A percentile compares a stretch with the other conserved stretches of the same genome.
These are phyloP conservation scores for Latrodectus elegans DNA, from an alignment of 2,888 invertebrate species.

Conservation along the genomic window DNA sequence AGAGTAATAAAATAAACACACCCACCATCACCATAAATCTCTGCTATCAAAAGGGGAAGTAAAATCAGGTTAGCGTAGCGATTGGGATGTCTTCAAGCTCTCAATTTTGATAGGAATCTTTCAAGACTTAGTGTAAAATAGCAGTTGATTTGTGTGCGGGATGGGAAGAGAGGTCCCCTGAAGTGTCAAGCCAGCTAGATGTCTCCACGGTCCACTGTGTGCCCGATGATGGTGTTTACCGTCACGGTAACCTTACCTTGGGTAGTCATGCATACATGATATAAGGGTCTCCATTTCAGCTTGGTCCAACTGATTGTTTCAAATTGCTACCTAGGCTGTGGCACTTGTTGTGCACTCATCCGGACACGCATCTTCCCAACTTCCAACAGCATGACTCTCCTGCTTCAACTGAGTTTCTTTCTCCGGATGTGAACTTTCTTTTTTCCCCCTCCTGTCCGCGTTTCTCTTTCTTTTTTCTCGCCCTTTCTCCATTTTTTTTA, in stretches of 20 bases:
- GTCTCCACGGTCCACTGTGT: constrained; percentile 63
- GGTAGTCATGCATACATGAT: constrained; percentile 69
- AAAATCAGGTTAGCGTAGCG: background rate
- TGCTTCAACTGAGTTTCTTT: constrained; percentile 20
- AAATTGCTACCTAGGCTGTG: constrained; percentile 66
- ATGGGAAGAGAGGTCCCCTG: constrained; percentile 12
- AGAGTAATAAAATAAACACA: background rate
- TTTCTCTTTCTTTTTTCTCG: constrained; percentile 23
- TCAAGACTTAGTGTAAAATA: no score
- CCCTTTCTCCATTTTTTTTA: constrained; percentile 19
- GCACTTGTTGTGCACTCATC: constrained; percentile 66
- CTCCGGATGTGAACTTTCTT: background rate
- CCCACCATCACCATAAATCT: background rate
- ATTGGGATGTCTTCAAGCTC: no score
- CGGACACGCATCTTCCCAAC: constrained; percentile 18
- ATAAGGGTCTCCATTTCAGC: constrained; percentile 66
- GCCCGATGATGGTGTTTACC: constrained; percentile 64
- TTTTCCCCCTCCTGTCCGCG: constrained; percentile 22
- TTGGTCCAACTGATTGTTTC: constrained; percentile 66
- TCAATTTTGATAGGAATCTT: no score
- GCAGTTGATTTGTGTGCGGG: background rate
- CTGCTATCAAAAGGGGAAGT: background rate
- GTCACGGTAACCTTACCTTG: constrained; percentile 59
- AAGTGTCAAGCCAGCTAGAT: constrained; percentile 65
- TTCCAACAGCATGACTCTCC: constrained; percentile 15